phyloP scores from a whole-genome alignment of 2,797 vertebrate genomes.

The Premnoplex brunnescens region DNA sequence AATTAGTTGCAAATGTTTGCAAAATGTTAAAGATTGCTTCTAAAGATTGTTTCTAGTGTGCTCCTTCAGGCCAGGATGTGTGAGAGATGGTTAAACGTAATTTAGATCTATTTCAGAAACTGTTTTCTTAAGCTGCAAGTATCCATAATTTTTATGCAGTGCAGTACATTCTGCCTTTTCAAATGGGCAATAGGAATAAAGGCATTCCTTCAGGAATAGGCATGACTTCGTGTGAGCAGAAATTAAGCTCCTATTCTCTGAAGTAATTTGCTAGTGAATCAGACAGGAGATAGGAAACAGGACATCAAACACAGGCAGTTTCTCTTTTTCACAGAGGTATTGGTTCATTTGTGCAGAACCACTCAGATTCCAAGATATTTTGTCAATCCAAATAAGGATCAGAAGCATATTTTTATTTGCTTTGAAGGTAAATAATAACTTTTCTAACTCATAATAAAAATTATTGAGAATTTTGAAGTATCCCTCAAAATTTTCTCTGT shows the following conservation, averaged over 20 bases:
- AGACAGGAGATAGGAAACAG: not conserved
- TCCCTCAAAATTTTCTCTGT: not conserved
- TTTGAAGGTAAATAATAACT: not conserved
- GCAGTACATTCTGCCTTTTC: not conserved
- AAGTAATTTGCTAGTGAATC: not conserved
- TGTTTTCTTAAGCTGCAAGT: not conserved
- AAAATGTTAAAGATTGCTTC: constrained; percentile 29
- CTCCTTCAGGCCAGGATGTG: constrained; percentile 1
- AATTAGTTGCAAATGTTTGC: constrained; percentile 60
- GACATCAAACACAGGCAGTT: not conserved
- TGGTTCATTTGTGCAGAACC: not conserved
- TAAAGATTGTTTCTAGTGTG: constrained; percentile 31
- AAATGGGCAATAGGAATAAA: not conserved
- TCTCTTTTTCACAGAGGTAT: not conserved
- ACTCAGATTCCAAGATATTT: not conserved
- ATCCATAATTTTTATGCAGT: not conserved
- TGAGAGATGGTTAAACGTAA: not conserved
- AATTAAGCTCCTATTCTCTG: not conserved
- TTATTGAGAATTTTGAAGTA: not conserved
- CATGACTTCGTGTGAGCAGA: not conserved
- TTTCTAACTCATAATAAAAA: not conserved
- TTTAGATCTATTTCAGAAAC: constrained; percentile 28
- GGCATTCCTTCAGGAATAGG: not conserved
- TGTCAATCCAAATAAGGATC: not conserved
- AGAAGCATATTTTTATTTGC: not conserved